A percentile compares a stretch with the other conserved stretches of the same genome.
Conservation (phyloP, 2,797 vertebrate genomes). For the Danio tinwini region DNA sequence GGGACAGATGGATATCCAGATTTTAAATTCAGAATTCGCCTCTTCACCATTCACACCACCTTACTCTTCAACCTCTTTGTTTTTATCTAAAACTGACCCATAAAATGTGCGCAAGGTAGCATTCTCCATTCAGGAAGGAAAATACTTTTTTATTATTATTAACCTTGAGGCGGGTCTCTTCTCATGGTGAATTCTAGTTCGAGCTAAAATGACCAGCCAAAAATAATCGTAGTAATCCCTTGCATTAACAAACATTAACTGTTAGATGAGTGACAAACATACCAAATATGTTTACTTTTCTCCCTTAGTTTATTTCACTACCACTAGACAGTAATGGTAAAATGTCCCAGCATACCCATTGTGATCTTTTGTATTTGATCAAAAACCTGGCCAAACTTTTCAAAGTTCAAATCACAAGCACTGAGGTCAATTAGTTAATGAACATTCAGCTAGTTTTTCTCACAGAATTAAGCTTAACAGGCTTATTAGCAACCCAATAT, state of each 20-base stretch:
- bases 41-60: neutral
- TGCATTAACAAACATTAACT: neutral
- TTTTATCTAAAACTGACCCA: neutral
- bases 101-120: neutral
- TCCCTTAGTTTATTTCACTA: neutral
- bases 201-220: neutral
- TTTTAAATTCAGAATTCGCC: neutral
- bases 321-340: too few relatives aligned
- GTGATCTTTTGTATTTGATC: too few relatives aligned
- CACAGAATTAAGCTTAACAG: too few relatives aligned
- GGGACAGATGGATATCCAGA: constrained; percentile 6
- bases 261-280: neutral
- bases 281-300: neutral
- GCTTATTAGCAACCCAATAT: too few relatives aligned
- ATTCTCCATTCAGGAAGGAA: neutral
- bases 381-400: too few relatives aligned
- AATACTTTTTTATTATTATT: neutral
- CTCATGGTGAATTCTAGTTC: neutral
- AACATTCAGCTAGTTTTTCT: too few relatives aligned
- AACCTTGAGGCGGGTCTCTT: neutral
- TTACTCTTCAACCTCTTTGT: neutral
- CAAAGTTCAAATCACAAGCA: too few relatives aligned
- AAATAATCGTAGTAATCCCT: neutral
- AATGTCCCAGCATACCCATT: too few relatives aligned
- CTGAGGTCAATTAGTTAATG: too few relatives aligned